Base-by-base conservation (phyloP, 2,888 invertebrate genomes). In the Lamproptera curius region DNA sequence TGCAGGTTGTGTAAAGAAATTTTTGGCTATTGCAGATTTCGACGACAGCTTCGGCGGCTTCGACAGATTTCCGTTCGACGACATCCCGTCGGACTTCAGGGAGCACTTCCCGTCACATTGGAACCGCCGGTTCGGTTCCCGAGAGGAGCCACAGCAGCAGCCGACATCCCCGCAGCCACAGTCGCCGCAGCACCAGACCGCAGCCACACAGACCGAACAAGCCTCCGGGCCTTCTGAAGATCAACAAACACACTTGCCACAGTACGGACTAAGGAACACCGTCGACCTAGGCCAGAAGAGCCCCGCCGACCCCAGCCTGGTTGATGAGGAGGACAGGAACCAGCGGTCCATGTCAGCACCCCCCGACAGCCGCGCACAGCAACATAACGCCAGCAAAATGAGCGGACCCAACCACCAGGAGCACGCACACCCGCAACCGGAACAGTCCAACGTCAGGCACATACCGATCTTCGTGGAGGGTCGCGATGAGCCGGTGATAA, bases 381-480 rank as follows among this genome's bases (percentile, higher is more conserved):
- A 73, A 53, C 60, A 66, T 52, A 59, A 60, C 45, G 58, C 63
- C 16, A 53, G 50, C 61, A 75, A 70, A 65, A 79, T 78, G 82
- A 82, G 80, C 61, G 76, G 74, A 51, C 78, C 70, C 52, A 73
- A 72, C 52, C 73, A 65, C 59, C 60, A 59, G 38, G 60, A 65
- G 51, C 49, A 62, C 17, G 58, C 63, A 14, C 64, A 62, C 31
- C 67, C 63, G 26, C 72, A 65, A 55, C 70, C 73, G 54, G 69
- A 74, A 41, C 71, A 81, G 55, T 80, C 90, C 35, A 92, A 91
- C 61, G 92, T 95, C 39, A 90, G 96, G 53, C 94, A 95, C 65
- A 96, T 96, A 76, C 96, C 96, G 15, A 96, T 96, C 55, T 94
- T 94, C 67, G 94, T 96, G 0, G 96, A 97, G 76, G 95, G 95